These are phyloP conservation scores for Mycteria americana DNA, from an alignment of 2,797 vertebrate species.

Conservation along the genomic window DNA sequence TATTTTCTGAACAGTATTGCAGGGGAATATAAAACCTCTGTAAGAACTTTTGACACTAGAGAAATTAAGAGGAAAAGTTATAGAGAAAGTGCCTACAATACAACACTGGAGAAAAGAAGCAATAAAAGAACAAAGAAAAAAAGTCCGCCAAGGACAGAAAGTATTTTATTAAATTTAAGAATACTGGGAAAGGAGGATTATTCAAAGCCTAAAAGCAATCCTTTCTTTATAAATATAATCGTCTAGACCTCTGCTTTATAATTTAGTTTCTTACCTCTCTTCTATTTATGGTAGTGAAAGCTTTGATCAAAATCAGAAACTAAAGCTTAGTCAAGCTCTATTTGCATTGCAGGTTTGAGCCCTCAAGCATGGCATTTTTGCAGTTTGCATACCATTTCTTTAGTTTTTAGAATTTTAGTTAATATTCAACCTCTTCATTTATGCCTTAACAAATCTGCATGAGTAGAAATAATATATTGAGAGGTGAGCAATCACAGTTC, in stretches of 20 bases:
- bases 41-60: background rate
- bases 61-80: background rate
- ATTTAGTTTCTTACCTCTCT: background rate
- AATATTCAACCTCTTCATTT: background rate
- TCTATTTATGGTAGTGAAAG: background rate
- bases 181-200: background rate
- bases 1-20: background rate
- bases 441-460: background rate
- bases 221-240: conserved; percentile 18
- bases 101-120: background rate
- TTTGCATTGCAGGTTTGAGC: background rate
- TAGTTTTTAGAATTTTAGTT: background rate
- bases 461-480: background rate
- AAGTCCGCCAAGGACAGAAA: background rate
- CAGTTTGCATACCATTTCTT: background rate
- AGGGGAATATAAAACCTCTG: background rate
- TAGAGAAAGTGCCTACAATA: background rate
- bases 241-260: background rate
- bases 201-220: background rate
- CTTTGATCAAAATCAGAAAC: conserved; percentile 4
- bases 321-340: background rate
- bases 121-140: background rate
- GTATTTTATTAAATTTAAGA: conserved; percentile 1
- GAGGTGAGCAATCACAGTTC: background rate
- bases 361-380: background rate